A percentile compares a stretch with the other conserved stretches of the same genome.
These are phyloP conservation scores for Drosophila tristis DNA, from an alignment of 1,140 invertebrate species.

Conservation along the genomic window DNA sequence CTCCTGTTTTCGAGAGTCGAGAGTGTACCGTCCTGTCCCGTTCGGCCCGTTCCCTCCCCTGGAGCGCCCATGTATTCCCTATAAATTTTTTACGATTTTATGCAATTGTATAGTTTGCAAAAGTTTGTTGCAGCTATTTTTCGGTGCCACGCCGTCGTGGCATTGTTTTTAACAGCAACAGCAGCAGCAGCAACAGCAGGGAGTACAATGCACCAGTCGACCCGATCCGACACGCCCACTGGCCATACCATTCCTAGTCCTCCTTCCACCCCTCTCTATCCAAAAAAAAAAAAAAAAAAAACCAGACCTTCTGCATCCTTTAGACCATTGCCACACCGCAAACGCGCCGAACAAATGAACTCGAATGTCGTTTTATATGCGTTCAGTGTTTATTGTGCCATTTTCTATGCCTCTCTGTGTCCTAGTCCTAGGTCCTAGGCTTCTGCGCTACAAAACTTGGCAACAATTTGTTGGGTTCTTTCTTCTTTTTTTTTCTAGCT, in stretches of 20 bases:
- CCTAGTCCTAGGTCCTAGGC: constrained; percentile 1
- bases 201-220: constrained; percentile 64
- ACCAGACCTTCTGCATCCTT: constrained; percentile 14
- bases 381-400: constrained; percentile 79
- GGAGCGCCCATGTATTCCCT: constrained; percentile 72
- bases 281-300: no score
- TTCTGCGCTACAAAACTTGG: constrained; percentile 65
- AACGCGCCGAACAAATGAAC: constrained; percentile 74
- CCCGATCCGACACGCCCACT: constrained; percentile 57
- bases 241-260: background rate
- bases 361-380: constrained; percentile 81
- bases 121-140: constrained; percentile 80
- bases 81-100: constrained; percentile 82
- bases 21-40: constrained; percentile 5
- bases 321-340: constrained; percentile 47
- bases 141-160: constrained; percentile 67
- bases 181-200: constrained; percentile 29
- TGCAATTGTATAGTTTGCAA: constrained; percentile 80
- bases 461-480: constrained; percentile 55
- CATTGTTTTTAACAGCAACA: constrained; percentile 72
- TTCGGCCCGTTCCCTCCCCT: constrained; percentile 11
- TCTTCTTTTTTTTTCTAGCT: constrained; percentile 11
- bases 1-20: constrained; percentile 1
- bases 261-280: background rate
- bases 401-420: constrained; percentile 60